Conservation (phyloP, 1,140 invertebrate species). For the Sycobia sp. region DNA sequence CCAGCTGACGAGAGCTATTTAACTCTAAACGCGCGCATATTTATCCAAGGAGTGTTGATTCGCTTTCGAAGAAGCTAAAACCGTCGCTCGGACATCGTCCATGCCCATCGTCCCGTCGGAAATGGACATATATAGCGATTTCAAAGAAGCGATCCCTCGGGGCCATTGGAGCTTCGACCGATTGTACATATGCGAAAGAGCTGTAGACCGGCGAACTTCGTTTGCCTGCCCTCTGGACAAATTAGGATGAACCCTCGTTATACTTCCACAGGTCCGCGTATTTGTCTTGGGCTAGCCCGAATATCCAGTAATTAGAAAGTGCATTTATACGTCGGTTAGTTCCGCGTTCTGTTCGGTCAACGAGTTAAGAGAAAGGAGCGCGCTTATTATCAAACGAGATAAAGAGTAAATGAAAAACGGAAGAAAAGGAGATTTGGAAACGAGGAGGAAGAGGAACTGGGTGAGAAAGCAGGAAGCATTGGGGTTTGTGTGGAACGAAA, state of each 20-base stretch:
- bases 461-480: too few relatives aligned
- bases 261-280: neutral
- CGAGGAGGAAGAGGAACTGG: too few relatives aligned
- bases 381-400: too few relatives aligned
- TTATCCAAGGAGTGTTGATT: too few relatives aligned
- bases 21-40: too few relatives aligned
- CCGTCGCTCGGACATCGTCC: too few relatives aligned
- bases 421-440: too few relatives aligned
- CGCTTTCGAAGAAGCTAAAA: too few relatives aligned
- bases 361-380: slow-evolving; percentile 8
- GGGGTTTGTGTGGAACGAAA: too few relatives aligned
- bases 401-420: too few relatives aligned
- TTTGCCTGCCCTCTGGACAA: neutral
- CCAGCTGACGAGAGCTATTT: too few relatives aligned
- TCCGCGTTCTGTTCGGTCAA: neutral
- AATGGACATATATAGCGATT: neutral
- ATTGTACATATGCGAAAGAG: neutral
- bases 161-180: neutral
- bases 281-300: slow-evolving; percentile 8
- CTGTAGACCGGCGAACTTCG: too few relatives aligned
- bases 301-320: slow-evolving; percentile 24
- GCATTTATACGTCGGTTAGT: neutral
- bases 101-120: neutral
- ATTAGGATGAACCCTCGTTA: neutral
- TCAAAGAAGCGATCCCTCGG: neutral